Conservation (phyloP, 1,140 invertebrate species). For the Hyposmocoma kahamanoa region DNA sequence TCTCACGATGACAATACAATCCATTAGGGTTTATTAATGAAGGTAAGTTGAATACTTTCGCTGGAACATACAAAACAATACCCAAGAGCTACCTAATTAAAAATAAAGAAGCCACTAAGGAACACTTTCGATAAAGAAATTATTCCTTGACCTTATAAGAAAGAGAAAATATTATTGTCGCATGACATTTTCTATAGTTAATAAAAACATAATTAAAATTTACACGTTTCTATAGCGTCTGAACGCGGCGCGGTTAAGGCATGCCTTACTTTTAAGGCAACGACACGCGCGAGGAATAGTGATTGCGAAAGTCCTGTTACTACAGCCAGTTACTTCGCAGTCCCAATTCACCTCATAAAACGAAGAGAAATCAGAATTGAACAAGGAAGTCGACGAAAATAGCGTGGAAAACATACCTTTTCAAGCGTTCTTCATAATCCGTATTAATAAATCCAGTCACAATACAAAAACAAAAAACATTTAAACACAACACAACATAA, state of each 20-base stretch:
- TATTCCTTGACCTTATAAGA: conserved; percentile 35
- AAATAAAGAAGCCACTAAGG: no score
- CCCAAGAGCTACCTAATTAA: no score
- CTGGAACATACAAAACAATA: no score
- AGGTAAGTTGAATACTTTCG: no score
- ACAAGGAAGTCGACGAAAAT: conserved; percentile 6
- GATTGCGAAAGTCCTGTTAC: conserved; percentile 69
- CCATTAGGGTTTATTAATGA: no score
- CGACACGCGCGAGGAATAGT: conserved; percentile 56
- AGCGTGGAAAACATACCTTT: conserved; percentile 40
- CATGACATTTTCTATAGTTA: conserved; percentile 18
- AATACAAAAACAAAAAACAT: conserved; percentile 59
- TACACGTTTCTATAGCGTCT: conserved; percentile 38
- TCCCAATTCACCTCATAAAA: conserved; percentile 3
- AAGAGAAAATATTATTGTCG: conserved; percentile 41
- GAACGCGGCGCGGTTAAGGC: conserved; percentile 37
- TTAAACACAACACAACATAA: conserved; percentile 39
- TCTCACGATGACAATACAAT: no score
- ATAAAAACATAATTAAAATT: conserved; percentile 32
- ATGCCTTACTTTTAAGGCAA: conserved; percentile 55
- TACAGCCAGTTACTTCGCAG: conserved; percentile 17
- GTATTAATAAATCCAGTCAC: conserved; percentile 63
- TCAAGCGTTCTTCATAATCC: conserved; percentile 56
- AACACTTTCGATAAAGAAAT: conserved; percentile 43
- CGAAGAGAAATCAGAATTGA: conserved; percentile 3